Percentiles rank a stretch among this genome's conserved stretches.
These are phyloP conservation scores for Schlechtendalia chinensis DNA, from an alignment of 1,140 invertebrate genomes.

Conservation along the genomic window DNA sequence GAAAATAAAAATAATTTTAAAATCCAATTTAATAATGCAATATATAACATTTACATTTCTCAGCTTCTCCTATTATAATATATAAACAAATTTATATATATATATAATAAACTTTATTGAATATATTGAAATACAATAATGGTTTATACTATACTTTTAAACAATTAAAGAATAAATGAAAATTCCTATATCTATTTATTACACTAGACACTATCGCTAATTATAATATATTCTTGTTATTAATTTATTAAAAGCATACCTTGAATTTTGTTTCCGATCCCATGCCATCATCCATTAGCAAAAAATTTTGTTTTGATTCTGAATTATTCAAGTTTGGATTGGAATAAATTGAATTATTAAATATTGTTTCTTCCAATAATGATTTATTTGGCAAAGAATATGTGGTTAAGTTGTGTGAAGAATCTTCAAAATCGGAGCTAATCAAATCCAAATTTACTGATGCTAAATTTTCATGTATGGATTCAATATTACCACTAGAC, in stretches of 20 bases:
- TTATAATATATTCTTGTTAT: background rate
- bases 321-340: slow-evolving; percentile 15
- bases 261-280: slow-evolving; percentile 29
- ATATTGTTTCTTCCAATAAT: background rate
- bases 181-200: background rate
- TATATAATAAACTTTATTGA: background rate
- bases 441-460: slow-evolving; percentile 45
- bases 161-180: background rate
- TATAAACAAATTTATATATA: background rate
- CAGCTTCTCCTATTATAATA: too few species aligned
- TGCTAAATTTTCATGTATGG: slow-evolving; percentile 26
- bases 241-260: slow-evolving; percentile 13
- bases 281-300: slow-evolving; percentile 32
- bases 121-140: background rate
- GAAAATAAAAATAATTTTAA: slow-evolving; percentile 9
- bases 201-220: background rate
- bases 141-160: too few species aligned
- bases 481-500: slow-evolving; percentile 18
- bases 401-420: background rate
- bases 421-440: slow-evolving; percentile 40
- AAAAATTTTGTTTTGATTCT: background rate
- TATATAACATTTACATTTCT: too few species aligned
- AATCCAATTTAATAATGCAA: background rate
- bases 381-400: slow-evolving; percentile 16
- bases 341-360: background rate